These are phyloP conservation scores for Botia almorhae DNA, from an alignment of 2,797 vertebrate genomes.

Conservation along the genomic window DNA sequence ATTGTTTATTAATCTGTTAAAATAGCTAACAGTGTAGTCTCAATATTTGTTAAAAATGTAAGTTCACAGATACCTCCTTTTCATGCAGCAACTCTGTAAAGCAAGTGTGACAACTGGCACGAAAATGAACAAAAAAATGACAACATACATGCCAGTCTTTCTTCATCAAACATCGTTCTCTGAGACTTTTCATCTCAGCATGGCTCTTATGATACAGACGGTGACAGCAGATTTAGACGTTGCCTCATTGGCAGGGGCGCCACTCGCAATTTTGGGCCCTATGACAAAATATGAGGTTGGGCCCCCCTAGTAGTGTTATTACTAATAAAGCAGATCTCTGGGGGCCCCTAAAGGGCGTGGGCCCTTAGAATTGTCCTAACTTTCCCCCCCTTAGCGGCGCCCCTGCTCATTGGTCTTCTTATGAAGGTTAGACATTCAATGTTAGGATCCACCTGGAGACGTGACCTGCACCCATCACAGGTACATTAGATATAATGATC, in stretches of 20 bases:
- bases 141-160: not conserved
- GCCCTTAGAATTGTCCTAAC: too few species aligned
- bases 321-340: too few species aligned
- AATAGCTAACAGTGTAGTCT: not conserved
- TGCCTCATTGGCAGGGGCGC: constrained; percentile 5
- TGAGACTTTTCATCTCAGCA: not conserved
- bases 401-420: too few species aligned
- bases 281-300: too few species aligned
- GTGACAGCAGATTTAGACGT: not conserved
- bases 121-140: not conserved
- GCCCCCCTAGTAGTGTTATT: too few species aligned
- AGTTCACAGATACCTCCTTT: not conserved
- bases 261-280: too few species aligned
- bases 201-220: not conserved
- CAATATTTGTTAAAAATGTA: not conserved
- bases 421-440: too few species aligned
- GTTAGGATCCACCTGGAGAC: too few species aligned
- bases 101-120: not conserved
- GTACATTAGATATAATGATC: too few species aligned
- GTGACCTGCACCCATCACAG: too few species aligned
- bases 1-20: not conserved
- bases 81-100: not conserved
- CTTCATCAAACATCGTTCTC: not conserved
- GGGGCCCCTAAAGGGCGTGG: too few species aligned
- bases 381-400: too few species aligned